Percentiles rank a stretch among this genome's conserved stretches.
Conservation (phyloP, 2,797 vertebrate species). For the Sebastes reedi region DNA sequence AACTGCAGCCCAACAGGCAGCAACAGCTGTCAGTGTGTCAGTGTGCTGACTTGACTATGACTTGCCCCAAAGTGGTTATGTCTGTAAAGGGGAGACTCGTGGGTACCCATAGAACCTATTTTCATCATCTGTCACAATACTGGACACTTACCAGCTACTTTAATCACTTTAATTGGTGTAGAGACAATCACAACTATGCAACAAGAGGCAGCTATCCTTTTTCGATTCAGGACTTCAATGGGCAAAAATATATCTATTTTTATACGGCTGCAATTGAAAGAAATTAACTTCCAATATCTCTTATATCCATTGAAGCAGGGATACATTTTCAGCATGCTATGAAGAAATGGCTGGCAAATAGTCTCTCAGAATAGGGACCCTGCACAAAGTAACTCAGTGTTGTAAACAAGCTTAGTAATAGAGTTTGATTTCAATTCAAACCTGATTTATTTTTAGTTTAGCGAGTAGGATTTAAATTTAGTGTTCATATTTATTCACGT, state of each 20-base stretch:
- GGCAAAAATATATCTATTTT: background rate
- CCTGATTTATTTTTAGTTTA: no score
- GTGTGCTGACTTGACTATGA: no score
- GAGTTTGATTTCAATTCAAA: no score
- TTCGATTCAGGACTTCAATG: background rate
- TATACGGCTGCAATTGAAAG: no score
- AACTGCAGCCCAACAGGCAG: no score
- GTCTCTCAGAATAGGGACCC: background rate
- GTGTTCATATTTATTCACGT: no score
- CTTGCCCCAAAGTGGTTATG: no score
- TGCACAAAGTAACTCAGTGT: background rate
- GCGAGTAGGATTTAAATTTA: no score
- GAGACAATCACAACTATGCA: no score
- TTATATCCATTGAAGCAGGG: background rate
- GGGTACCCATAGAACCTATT: no score
- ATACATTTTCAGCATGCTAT: background rate
- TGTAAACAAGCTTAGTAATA: background rate
- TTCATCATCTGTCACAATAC: background rate
- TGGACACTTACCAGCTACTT: background rate
- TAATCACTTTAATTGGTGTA: accelerated
- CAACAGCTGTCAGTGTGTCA: no score
- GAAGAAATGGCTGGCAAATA: background rate
- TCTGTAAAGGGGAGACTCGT: no score
- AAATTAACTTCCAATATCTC: background rate
- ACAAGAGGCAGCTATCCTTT: background rate